These are phyloP conservation scores for Tachysurus vachellii DNA, from an alignment of 2,113 vertebrate genomes.

Conservation along the genomic window DNA sequence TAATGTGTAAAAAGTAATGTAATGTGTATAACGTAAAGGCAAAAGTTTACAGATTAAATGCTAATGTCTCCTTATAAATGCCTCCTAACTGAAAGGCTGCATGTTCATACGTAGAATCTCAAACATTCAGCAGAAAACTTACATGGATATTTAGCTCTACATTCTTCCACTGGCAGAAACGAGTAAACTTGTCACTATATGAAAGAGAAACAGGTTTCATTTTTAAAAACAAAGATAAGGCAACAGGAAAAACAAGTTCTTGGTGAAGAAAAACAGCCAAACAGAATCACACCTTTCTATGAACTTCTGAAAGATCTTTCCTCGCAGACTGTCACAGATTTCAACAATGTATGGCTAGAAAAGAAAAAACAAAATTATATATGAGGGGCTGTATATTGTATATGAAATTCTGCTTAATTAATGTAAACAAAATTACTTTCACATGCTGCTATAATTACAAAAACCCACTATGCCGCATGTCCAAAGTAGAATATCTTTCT, in stretches of 20 bases:
- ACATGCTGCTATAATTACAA: not conserved
- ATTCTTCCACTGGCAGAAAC: slow-evolving; percentile 99
- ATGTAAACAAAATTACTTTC: not conserved
- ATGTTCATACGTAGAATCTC: not conserved
- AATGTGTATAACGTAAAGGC: not conserved
- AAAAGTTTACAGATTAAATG: not conserved
- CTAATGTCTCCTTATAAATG: not conserved
- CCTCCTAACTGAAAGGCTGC: not conserved
- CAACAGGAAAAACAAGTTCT: not conserved
- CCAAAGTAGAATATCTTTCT: not conserved
- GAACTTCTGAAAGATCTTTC: slow-evolving; percentile 93
- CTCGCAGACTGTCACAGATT: slow-evolving; percentile 94
- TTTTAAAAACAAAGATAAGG: slow-evolving; percentile 13
- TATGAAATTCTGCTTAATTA: not conserved
- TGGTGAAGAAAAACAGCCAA: not conserved
- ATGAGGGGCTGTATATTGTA: not conserved
- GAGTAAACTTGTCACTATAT: slow-evolving; percentile 93
- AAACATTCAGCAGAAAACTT: slow-evolving; percentile 66
- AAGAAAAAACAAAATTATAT: slow-evolving; percentile 14
- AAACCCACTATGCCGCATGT: not conserved
- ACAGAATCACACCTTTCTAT: slow-evolving; percentile 86
- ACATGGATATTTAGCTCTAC: slow-evolving; percentile 98
- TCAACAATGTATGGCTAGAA: slow-evolving; percentile 89
- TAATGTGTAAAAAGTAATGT: too few relatives aligned
- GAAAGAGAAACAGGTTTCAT: not conserved